A percentile compares a stretch with the other conserved stretches of the same genome.
phyloP scores from a whole-genome alignment of 2,888 invertebrate genomes.

The Polydesmus complanatus region DNA sequence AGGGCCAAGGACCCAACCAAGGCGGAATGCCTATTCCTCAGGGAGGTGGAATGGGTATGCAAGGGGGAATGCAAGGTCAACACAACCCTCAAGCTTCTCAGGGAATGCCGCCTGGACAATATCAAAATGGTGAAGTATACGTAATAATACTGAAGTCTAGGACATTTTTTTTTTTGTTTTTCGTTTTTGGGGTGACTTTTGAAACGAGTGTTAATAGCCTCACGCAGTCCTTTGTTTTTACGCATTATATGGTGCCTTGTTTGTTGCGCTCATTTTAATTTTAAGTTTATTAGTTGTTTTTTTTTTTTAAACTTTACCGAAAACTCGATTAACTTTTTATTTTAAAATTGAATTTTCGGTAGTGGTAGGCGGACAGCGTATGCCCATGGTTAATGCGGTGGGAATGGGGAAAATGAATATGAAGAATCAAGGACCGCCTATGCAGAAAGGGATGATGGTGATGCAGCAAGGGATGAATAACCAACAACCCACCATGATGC shows the following conservation, averaged over 20 bases:
- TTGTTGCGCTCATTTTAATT: no score
- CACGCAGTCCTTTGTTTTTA: no score
- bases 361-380: conserved; percentile 1
- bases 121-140: conserved; percentile 1
- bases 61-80: neutral
- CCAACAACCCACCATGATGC: conserved; percentile 8
- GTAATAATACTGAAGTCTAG: no score
- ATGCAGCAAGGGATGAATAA: conserved; percentile 15
- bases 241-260: no score
- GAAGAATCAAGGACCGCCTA: conserved; percentile 5
- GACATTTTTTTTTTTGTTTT: no score
- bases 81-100: no score
- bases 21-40: neutral
- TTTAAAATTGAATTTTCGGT: neutral
- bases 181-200: no score
- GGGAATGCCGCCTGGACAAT: conserved; percentile 6
- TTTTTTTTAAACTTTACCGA: no score
- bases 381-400: neutral
- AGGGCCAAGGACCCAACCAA: neutral
- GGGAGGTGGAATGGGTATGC: neutral
- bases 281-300: no score
- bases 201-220: no score
- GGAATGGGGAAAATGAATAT: no score
- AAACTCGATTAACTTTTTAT: no score
- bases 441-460: conserved; percentile 19